phyloP scores from a whole-genome alignment of 2,888 invertebrate species.

The Drosophila prostipennis region DNA sequence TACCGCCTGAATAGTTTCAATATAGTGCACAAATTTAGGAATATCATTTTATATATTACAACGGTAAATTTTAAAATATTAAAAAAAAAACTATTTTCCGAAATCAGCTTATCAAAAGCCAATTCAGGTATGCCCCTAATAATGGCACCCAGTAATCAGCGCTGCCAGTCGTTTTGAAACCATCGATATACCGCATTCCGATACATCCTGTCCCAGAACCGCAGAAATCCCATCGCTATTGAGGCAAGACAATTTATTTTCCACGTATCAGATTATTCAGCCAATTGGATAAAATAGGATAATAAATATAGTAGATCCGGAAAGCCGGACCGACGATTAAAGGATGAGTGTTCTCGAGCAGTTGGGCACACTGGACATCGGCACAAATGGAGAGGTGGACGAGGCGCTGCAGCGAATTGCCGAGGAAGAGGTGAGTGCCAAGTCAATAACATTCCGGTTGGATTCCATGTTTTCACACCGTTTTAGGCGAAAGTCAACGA shows the following conservation, averaged over 20 bases:
- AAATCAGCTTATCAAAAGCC: too few relatives aligned
- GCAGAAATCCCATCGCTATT: conserved; percentile 17
- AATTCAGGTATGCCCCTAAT: not conserved
- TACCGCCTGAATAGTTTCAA: too few relatives aligned
- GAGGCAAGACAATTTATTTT: conserved; percentile 20
- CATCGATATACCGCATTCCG: conserved; percentile 16
- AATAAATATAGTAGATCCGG: not conserved
- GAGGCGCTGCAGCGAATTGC: conserved; percentile 63
- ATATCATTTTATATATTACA: too few relatives aligned
- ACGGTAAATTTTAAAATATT: too few relatives aligned
- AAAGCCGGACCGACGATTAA: conserved; percentile 8
- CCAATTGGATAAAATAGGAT: not conserved
- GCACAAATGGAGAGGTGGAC: conserved; percentile 86
- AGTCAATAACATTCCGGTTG: conserved; percentile 6
- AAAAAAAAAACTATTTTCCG: too few relatives aligned
- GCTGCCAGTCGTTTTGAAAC: not conserved
- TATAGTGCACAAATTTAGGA: too few relatives aligned
- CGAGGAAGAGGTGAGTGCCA: conserved; percentile 69
- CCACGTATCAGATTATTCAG: conserved; percentile 21
- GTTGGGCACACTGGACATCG: conserved; percentile 68
- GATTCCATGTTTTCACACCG: not conserved
- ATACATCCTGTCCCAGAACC: not conserved
- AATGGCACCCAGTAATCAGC: not conserved
- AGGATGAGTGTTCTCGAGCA: conserved; percentile 44
- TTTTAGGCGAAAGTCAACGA: conserved; percentile 87